Base-by-base conservation (phyloP, 2,113 vertebrate genomes). In the Hemicordylus capensis region DNA sequence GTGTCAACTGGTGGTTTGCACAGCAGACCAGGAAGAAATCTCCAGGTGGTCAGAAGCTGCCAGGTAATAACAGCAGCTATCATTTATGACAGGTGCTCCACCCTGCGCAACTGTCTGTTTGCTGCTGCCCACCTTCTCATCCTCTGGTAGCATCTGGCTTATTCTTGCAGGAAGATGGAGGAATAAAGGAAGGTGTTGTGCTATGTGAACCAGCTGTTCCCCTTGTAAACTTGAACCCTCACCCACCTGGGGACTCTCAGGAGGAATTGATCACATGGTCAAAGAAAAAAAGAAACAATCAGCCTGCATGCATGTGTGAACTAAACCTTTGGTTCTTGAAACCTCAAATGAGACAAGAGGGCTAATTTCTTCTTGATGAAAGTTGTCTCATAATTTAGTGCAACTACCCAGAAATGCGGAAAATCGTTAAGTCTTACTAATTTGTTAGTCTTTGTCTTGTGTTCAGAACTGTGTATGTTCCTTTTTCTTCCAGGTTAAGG, bases 401-500 rank as follows among this genome's bases (percentile, higher is more conserved):
- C 75, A 28, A 15, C 44, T 39, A 79, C 37, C 59, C 78, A 64
- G 0, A 0, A 83, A 34, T 37, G 14, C 58, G 87, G 39, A 2
- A 77, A 59, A 80, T 70, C 63, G 31, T 66, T 26, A 73, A 66
- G 7, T 39, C 70, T n/a, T 42, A 85, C 28, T 1, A 74, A 74
- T 48, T 64, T 83, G 20, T 84, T 5, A 42, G 80, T 59, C 78
- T 88, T 78, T 76, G 66, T 76, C 3, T 15, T 48, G 46, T 58
- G 69, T 93, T 6, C 59, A 74, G 20, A n/a, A 66, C 7, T 70
- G 22, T 87, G 37, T 91, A n/a, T 72, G 10, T 84, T 46, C 80
- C 12, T 89, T 46, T 0, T 90, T 90, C 0, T 92, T 90, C 82
- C 80, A 99, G 99, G 94, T 99, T 87, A 97, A 97, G 37, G 93